phyloP scores from a whole-genome alignment of 2,797 vertebrate species.

The Oreonectes daqikongensis region DNA sequence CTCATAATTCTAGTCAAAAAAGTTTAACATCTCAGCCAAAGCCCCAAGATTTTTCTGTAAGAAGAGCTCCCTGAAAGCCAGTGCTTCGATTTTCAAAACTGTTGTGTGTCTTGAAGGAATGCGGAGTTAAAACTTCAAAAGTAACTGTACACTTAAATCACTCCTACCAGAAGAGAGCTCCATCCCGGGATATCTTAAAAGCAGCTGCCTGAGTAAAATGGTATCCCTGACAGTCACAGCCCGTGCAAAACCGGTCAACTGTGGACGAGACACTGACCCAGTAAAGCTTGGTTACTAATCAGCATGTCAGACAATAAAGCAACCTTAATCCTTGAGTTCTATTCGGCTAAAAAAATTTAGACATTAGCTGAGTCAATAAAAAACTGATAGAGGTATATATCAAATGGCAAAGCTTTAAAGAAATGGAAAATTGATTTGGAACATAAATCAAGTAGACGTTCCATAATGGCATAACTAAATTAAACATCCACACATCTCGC shows the following conservation, averaged over 20 bases:
- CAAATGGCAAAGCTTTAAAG: background rate
- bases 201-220: background rate
- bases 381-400: background rate
- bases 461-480: too few relatives aligned
- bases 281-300: background rate
- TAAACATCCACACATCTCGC: too few relatives aligned
- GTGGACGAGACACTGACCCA: background rate
- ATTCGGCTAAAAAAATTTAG: background rate
- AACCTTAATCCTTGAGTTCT: background rate
- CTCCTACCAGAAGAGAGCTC: background rate
- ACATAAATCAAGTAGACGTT: too few relatives aligned
- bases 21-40: background rate
- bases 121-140: background rate
- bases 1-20: background rate
- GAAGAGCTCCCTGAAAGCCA: background rate
- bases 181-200: background rate
- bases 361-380: background rate
- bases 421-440: background rate
- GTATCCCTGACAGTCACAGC: background rate
- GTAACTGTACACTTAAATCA: background rate
- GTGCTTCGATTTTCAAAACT: background rate
- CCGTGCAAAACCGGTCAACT: slow-evolving; percentile 1
- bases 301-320: background rate
- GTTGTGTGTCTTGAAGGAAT: background rate
- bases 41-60: background rate